These are phyloP conservation scores for Xestia ashworthii DNA, from an alignment of 2,888 invertebrate genomes.

Conservation along the genomic window DNA sequence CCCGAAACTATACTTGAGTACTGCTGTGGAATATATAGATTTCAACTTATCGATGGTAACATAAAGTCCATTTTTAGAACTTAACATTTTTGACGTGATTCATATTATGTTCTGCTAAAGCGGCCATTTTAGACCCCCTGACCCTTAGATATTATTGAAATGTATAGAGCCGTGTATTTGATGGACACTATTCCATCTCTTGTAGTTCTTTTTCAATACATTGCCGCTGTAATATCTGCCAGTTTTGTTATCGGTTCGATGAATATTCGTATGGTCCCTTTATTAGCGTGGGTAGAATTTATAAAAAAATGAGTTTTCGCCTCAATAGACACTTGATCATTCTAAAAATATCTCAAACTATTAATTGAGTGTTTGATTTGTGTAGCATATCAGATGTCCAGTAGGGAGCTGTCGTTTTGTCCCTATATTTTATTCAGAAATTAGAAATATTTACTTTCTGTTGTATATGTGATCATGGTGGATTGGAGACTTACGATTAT, in stretches of 20 bases:
- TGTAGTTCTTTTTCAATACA: conserved; percentile 70
- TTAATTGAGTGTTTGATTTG: conserved; percentile 59
- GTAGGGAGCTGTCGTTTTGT: conserved; percentile 39
- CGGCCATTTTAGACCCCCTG: too few relatives aligned
- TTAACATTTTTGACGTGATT: too few relatives aligned
- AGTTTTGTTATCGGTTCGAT: conserved; percentile 61
- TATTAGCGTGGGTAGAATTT: conserved; percentile 67
- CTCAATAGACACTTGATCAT: conserved; percentile 58
- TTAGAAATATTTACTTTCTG: conserved; percentile 75
- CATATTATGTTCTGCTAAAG: too few relatives aligned
- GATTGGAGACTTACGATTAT: conserved; percentile 72
- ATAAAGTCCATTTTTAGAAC: too few relatives aligned
- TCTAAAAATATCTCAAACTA: conserved; percentile 58
- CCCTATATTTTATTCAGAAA: conserved; percentile 71
- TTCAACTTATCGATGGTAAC: conserved; percentile 24
- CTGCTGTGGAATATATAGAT: conserved; percentile 33
- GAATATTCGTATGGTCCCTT: conserved; percentile 67
- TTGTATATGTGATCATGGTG: conserved; percentile 71
- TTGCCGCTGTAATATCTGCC: conserved; percentile 56
- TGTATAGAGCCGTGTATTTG: neutral
- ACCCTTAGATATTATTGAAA: neutral
- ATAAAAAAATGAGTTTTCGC: conserved; percentile 61
- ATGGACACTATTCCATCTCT: conserved; percentile 35
- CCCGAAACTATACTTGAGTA: conserved; percentile 20
- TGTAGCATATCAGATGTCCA: conserved; percentile 35